Evolutionary conservation across 2,888 invertebrate genomes (phyloP).

Genomic region (Falcaria lacertinaria): DNA sequence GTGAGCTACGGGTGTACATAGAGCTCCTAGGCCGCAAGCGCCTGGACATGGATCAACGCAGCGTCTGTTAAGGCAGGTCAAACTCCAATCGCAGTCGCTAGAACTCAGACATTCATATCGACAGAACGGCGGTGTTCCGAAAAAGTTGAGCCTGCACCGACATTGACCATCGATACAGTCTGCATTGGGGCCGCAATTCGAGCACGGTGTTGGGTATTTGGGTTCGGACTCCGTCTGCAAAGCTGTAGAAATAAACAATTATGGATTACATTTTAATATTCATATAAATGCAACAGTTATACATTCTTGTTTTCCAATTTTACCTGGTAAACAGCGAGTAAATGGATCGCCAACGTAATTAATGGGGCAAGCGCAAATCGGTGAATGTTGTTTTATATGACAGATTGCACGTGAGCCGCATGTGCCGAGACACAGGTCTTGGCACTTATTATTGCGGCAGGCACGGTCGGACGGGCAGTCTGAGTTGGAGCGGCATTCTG

Average conservation of each 20-base stretch:
- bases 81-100: slow-evolving; percentile 84
- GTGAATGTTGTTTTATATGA: slow-evolving; percentile 85
- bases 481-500: slow-evolving; percentile 85
- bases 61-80: slow-evolving; percentile 84
- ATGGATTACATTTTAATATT: slow-evolving; percentile 1
- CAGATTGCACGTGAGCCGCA: slow-evolving; percentile 88
- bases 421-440: slow-evolving; percentile 86
- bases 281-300: background rate
- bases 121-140: slow-evolving; percentile 87
- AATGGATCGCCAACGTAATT: slow-evolving; percentile 89
- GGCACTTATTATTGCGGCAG: slow-evolving; percentile 83
- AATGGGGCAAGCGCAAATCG: slow-evolving; percentile 86
- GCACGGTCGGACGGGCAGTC: slow-evolving; percentile 83
- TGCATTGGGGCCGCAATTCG: slow-evolving; percentile 87
- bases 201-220: slow-evolving; percentile 77
- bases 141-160: slow-evolving; percentile 82
- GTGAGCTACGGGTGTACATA: slow-evolving; percentile 85
- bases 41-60: slow-evolving; percentile 88
- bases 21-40: slow-evolving; percentile 85
- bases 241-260: slow-evolving; percentile 33
- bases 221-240: slow-evolving; percentile 37
- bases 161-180: slow-evolving; percentile 85
- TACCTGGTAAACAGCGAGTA: slow-evolving; percentile 82
- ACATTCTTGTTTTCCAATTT: slow-evolving; percentile 15
- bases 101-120: slow-evolving; percentile 86